Evolutionary conservation across 30 jellyfish, hydroid and myxozoan genomes (phyloP).

Genomic region (Turritopsis rubra): DNA sequence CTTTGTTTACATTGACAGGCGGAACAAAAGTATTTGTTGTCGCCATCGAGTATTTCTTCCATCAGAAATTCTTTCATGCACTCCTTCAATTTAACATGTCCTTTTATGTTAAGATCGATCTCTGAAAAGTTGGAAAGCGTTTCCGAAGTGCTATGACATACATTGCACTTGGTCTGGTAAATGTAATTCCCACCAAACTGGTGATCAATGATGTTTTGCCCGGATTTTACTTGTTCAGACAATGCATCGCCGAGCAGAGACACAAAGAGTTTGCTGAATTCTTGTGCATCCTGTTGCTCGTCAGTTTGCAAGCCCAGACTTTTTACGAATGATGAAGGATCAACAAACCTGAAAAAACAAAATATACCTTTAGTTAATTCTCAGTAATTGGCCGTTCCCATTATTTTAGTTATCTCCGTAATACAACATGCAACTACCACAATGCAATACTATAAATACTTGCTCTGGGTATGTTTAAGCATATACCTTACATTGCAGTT

Average conservation of each 20-base stretch:
- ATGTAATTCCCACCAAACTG: constrained; percentile 79
- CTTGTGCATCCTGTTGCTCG: constrained; percentile 96
- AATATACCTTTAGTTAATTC: no score
- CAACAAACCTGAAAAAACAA: constrained; percentile 48
- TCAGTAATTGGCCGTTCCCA: no score
- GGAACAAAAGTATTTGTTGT: constrained; percentile 66
- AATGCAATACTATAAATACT: background rate
- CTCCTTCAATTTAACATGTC: constrained; percentile 51
- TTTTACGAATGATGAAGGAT: constrained; percentile 75
- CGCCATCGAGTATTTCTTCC: constrained; percentile 89
- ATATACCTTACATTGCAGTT: background rate
- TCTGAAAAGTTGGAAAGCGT: constrained; percentile 66
- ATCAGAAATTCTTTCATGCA: constrained; percentile 78
- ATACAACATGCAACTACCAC: background rate
- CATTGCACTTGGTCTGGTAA: constrained; percentile 70
- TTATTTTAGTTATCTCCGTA: no score
- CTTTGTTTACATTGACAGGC: constrained; percentile 66
- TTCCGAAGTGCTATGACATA: constrained; percentile 50
- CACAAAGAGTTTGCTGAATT: constrained; percentile 73
- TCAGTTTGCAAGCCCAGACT: constrained; percentile 70
- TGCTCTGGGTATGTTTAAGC: background rate
- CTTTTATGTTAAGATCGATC: constrained; percentile 71
- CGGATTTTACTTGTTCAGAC: constrained; percentile 32
- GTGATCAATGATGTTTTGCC: constrained; percentile 43
- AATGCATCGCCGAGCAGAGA: constrained; percentile 55